These are phyloP conservation scores for Telenomus remus DNA, from an alignment of 1,140 invertebrate species.

Conservation along the genomic window DNA sequence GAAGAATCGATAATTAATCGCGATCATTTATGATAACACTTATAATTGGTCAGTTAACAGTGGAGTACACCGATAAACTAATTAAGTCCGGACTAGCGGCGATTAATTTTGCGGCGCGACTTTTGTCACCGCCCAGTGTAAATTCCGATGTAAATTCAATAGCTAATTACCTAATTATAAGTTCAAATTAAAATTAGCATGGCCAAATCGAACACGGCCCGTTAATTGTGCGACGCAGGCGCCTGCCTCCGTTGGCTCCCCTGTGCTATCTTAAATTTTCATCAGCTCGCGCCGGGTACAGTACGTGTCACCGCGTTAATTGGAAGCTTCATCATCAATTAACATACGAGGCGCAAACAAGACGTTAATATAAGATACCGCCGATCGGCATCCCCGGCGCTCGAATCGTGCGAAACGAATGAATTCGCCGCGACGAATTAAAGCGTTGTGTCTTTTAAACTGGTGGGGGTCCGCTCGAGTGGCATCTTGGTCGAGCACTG, in stretches of 20 bases:
- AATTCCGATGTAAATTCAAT: slow-evolving; percentile 32
- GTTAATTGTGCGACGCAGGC: slow-evolving; percentile 29
- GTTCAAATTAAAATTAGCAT: slow-evolving; percentile 44
- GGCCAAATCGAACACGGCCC: slow-evolving; percentile 19
- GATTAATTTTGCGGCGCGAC: slow-evolving; percentile 3
- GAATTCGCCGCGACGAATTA: slow-evolving; percentile 49
- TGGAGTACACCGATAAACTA: slow-evolving; percentile 8
- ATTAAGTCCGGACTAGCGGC: slow-evolving; percentile 16
- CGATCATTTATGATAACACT: not conserved
- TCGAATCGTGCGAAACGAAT: slow-evolving; percentile 53
- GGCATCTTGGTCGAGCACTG: slow-evolving; percentile 50
- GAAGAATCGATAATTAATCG: too few relatives aligned
- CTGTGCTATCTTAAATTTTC: slow-evolving; percentile 46
- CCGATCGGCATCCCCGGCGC: not conserved
- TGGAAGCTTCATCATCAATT: slow-evolving; percentile 36
- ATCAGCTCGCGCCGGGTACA: slow-evolving; percentile 37
- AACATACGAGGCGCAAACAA: slow-evolving; percentile 18
- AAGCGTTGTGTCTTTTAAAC: slow-evolving; percentile 48
- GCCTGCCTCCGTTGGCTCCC: not conserved
- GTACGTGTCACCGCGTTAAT: slow-evolving; percentile 47
- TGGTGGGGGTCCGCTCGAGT: slow-evolving; percentile 41
- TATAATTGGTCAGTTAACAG: slow-evolving; percentile 10
- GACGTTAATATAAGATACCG: slow-evolving; percentile 10
- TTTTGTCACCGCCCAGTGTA: slow-evolving; percentile 14
- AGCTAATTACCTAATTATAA: slow-evolving; percentile 38